Evolutionary conservation across 2,888 invertebrate genomes (phyloP).

Genomic region (Lasioglossum marginatum): DNA sequence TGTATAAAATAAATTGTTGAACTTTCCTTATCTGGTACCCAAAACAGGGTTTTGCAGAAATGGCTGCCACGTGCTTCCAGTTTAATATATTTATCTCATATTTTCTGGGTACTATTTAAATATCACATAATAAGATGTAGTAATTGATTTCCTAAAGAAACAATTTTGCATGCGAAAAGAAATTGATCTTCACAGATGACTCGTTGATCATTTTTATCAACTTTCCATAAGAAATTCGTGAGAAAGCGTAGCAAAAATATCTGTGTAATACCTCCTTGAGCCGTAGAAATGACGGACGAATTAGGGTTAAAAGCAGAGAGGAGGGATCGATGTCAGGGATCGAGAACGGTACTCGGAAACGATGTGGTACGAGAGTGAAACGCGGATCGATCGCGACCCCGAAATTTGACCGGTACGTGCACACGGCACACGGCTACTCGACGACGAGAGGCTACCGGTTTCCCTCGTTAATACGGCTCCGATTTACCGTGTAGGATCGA

Average conservation of each 20-base stretch:
- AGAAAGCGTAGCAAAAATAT: background rate
- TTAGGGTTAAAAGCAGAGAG: background rate
- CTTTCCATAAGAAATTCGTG: too few species aligned
- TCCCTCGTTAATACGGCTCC: background rate
- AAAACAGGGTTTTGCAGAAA: background rate
- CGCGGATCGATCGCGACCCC: constrained; percentile 5
- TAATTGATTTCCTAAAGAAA: background rate
- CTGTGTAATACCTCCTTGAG: background rate
- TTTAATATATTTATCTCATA: background rate
- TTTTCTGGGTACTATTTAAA: background rate
- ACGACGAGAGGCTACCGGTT: constrained; percentile 2
- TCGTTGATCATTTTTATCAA: background rate
- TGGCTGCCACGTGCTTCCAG: too few species aligned
- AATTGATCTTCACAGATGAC: background rate
- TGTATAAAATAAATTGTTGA: too few species aligned
- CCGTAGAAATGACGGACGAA: background rate
- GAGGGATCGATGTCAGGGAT: background rate
- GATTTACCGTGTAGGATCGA: background rate
- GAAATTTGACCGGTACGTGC: constrained; percentile 15
- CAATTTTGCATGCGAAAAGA: background rate
- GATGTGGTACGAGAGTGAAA: constrained; percentile 8
- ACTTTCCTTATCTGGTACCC: too few species aligned
- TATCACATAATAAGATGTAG: background rate
- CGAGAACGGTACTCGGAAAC: background rate
- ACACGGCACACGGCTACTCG: background rate